Base-by-base conservation (phyloP, 1,140 invertebrate species). In the Eufriesea mexicana region DNA sequence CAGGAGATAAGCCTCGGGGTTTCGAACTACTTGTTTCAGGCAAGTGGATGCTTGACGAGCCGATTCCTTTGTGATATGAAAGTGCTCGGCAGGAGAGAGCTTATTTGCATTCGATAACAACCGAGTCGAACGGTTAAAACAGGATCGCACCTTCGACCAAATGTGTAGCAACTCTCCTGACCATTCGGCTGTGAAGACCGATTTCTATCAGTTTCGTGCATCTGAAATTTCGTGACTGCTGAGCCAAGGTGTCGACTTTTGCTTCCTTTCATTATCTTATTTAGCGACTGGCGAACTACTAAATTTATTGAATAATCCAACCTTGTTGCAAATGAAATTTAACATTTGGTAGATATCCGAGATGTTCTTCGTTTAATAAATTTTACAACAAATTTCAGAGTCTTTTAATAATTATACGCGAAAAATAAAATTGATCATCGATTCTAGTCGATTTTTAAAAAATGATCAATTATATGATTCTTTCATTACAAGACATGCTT, bases 101-200 rank as follows among this genome's bases (percentile, higher is more conserved):
- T 81, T 82, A 82, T 84, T 84, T 84, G 72, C 79, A 84, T 84
- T 84, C 72, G 83, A 84, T 82, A 82, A 73, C 67, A 74, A 59
- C 47, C 42, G 68, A 45, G 51, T 16, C 42, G 57, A 23, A 59
- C 47, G 9, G 47, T n/a, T n/a, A 18, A 55, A 79, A 68, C 42
- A 25, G 57, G 59, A 79, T 66, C 59, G 18, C 57, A 49, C 28
- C 47, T 75, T 75, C 8, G 42, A 45, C 9, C 71, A 57, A 74
- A 55, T 35, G 20, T 28, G 9, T 45, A 47, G 20, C 61, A 35
- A 35, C 28, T 64, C 28, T 10, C 2, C 1, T 64, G 61, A 35
- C 18, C n/a, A 62, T 62, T 62, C 61, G 16, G 16, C 61, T 35
- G 61, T 62, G 16, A 35, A 62, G 28, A 64, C 7, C 28, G 18